Conservation (phyloP, 1,140 invertebrate species). For the Aphelenchoides fujianensis region DNA sequence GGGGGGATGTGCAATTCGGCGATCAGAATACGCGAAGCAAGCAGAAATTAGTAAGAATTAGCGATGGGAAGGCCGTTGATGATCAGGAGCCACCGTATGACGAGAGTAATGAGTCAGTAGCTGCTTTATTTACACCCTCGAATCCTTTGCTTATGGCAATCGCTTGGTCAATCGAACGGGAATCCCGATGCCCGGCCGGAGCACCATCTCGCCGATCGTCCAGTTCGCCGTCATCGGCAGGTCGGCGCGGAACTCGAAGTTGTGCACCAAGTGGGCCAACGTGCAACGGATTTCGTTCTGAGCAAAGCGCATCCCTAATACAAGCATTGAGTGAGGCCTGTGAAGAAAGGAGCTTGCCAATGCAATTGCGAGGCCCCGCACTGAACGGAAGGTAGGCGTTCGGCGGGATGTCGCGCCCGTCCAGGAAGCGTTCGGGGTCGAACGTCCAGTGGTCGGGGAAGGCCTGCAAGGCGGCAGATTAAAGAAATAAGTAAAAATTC, state of each 20-base stretch:
- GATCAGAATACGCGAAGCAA: too few relatives aligned
- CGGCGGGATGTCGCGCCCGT: conserved; percentile 2
- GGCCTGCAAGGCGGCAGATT: conserved; percentile 17
- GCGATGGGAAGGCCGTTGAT: too few relatives aligned
- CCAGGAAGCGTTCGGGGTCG: conserved; percentile 30
- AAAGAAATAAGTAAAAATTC: not conserved
- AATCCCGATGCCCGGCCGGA: conserved; percentile 8
- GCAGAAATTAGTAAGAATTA: too few relatives aligned
- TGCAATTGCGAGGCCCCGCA: conserved; percentile 63
- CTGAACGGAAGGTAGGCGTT: conserved; percentile 62
- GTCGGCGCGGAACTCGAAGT: conserved; percentile 7
- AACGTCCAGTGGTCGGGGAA: conserved; percentile 31
- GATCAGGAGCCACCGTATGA: too few relatives aligned
- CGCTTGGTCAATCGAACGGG: not conserved
- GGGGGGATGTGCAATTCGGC: too few relatives aligned
- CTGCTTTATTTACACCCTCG: too few relatives aligned
- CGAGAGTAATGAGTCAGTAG: too few relatives aligned
- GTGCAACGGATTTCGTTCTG: not conserved
- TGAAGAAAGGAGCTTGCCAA: conserved; percentile 49
- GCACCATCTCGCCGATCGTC: not conserved
- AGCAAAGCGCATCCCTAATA: conserved; percentile 9
- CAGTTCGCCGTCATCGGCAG: not conserved
- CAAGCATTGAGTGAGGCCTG: not conserved
- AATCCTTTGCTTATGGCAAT: too few relatives aligned
- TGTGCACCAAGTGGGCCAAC: not conserved